A percentile compares a stretch with the other conserved stretches of the same genome.
These are phyloP conservation scores for Bellardia bayeri DNA, from an alignment of 2,888 invertebrate genomes.

Conservation along the genomic window DNA sequence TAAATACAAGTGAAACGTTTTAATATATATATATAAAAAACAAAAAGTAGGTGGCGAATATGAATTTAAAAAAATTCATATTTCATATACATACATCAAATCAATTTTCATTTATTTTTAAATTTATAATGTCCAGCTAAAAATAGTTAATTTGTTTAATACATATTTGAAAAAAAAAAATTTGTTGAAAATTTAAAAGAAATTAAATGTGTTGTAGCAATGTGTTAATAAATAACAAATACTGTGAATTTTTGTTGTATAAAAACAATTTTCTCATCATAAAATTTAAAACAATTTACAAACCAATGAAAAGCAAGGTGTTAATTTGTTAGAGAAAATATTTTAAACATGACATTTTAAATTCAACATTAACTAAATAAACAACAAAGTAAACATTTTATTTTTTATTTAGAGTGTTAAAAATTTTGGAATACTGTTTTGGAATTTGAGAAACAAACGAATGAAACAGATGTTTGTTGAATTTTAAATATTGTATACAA, in stretches of 20 bases:
- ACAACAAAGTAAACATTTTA: neutral
- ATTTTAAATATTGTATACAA: neutral
- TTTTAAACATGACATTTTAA: slow-evolving; percentile 30
- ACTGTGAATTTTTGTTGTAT: neutral
- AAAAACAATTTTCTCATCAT: neutral
- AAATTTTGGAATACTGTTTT: neutral
- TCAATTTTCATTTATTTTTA: neutral
- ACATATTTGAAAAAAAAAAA: neutral
- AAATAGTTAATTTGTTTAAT: neutral
- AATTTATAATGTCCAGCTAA: neutral
- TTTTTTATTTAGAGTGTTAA: neutral
- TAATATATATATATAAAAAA: neutral
- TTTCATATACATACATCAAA: neutral
- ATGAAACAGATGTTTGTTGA: neutral
- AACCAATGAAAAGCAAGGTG: slow-evolving; percentile 23
- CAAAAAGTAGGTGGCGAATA: slow-evolving; percentile 63
- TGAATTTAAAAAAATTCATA: neutral
- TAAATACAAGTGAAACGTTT: slow-evolving; percentile 8
- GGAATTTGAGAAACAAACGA: neutral
- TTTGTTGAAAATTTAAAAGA: slow-evolving; percentile 5
- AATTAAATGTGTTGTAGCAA: neutral
- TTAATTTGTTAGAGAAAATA: slow-evolving; percentile 34
- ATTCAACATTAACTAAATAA: slow-evolving; percentile 21
- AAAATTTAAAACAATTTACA: slow-evolving; percentile 9
- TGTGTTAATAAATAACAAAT: neutral